Percentiles rank a stretch among this genome's conserved stretches.
phyloP scores from a whole-genome alignment of 2,888 invertebrate genomes.

The Lycaena phlaeas region DNA sequence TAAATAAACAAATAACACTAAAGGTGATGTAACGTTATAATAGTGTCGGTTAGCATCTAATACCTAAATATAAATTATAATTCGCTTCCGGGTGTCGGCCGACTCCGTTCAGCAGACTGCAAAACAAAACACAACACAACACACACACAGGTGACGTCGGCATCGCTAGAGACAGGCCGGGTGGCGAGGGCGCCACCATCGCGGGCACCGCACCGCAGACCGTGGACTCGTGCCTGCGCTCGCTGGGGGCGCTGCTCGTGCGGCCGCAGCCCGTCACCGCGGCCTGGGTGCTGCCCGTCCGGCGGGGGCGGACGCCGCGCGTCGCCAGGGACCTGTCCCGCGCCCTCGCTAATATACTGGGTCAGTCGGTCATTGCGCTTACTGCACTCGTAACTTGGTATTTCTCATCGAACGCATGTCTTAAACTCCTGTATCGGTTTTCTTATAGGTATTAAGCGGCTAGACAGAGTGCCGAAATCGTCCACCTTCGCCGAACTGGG shows the following conservation, averaged over 20 bases:
- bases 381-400: too few species aligned
- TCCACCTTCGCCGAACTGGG: slow-evolving; percentile 94
- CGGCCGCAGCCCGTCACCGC: slow-evolving; percentile 87
- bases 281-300: slow-evolving; percentile 91
- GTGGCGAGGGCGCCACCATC: slow-evolving; percentile 90
- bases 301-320: slow-evolving; percentile 75
- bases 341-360: slow-evolving; percentile 90
- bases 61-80: too few species aligned
- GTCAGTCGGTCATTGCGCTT: too few species aligned
- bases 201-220: slow-evolving; percentile 97
- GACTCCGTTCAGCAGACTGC: too few species aligned
- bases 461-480: slow-evolving; percentile 80
- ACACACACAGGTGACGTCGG: slow-evolving; percentile 95
- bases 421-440: too few species aligned
- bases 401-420: too few species aligned
- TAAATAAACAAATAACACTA: too few species aligned
- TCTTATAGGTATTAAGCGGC: slow-evolving; percentile 91
- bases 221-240: slow-evolving; percentile 91
- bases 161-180: slow-evolving; percentile 90
- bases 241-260: slow-evolving; percentile 92
- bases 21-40: too few species aligned
- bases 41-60: too few species aligned
- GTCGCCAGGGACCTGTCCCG: slow-evolving; percentile 76
- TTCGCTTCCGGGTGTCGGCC: too few species aligned
- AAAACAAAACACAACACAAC: too few species aligned